A percentile compares a stretch with the other conserved stretches of the same genome.
phyloP scores from a whole-genome alignment of 2,113 vertebrate species.

The Mesocricetus auratus region DNA sequence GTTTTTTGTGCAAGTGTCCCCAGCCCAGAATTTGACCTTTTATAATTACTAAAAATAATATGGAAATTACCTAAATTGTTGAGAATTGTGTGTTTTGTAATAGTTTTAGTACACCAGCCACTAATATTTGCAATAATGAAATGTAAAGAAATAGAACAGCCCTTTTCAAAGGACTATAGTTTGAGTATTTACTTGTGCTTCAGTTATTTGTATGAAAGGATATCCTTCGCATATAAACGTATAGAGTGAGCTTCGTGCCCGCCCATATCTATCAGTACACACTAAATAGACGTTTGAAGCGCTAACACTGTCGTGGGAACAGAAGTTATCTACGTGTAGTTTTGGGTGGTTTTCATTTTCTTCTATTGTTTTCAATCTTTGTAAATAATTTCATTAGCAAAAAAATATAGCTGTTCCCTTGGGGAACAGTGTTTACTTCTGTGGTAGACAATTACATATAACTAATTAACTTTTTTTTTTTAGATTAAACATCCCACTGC shows the following conservation, averaged over 20 bases:
- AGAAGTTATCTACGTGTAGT: neutral
- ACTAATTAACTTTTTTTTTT: slow-evolving; percentile 75
- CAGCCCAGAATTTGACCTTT: neutral
- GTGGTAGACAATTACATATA: slow-evolving; percentile 12
- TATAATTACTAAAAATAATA: slow-evolving; percentile 54
- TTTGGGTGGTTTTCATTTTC: slow-evolving; percentile 38
- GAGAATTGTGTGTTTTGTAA: slow-evolving; percentile 12
- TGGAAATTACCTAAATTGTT: slow-evolving; percentile 42
- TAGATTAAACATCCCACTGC: slow-evolving; percentile 97
- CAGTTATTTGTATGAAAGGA: slow-evolving; percentile 11
- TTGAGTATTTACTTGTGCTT: slow-evolving; percentile 36
- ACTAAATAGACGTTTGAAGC: slow-evolving; percentile 9
- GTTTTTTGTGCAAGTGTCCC: neutral
- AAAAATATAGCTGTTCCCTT: slow-evolving; percentile 54
- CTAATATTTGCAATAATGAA: neutral
- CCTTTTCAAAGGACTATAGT: neutral
- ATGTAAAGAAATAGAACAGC: slow-evolving; percentile 25
- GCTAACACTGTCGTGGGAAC: neutral
- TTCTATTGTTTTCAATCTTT: slow-evolving; percentile 49
- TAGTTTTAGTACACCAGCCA: neutral
- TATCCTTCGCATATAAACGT: neutral
- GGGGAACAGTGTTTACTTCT: neutral
- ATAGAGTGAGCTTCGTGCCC: neutral
- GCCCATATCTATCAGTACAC: slow-evolving; percentile 8
- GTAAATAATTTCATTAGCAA: slow-evolving; percentile 52